Conservation (phyloP, 2,113 vertebrate genomes). For the Eonycteris spelaea region DNA sequence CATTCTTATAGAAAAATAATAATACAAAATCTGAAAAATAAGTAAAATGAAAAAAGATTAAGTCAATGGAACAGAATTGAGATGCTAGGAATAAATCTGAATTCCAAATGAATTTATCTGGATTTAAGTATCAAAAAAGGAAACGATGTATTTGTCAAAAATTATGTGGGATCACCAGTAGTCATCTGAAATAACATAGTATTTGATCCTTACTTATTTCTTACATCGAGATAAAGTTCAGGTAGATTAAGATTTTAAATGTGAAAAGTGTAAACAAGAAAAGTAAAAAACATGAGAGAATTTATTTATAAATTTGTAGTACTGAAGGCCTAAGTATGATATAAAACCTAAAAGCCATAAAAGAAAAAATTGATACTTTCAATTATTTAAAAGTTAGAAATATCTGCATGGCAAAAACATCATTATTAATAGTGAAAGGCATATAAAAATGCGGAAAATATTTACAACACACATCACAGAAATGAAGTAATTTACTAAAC, state of each 20-base stretch:
- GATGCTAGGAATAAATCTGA: background rate
- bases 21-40: background rate
- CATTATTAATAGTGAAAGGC: background rate
- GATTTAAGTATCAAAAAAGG: background rate
- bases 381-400: background rate
- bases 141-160: background rate
- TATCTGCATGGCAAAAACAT: background rate
- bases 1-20: background rate
- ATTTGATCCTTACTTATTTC: background rate
- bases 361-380: background rate
- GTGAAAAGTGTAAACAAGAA: background rate
- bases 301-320: background rate
- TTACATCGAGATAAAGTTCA: background rate
- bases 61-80: background rate
- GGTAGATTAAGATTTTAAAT: background rate
- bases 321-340: background rate
- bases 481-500: background rate
- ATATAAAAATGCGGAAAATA: background rate
- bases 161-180: background rate
- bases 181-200: background rate
- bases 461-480: background rate
- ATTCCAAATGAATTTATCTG: background rate
- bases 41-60: background rate
- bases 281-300: background rate
- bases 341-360: background rate